Evolutionary conservation across 2,888 invertebrate genomes (phyloP).

Genomic region (Lasioglossum morio): DNA sequence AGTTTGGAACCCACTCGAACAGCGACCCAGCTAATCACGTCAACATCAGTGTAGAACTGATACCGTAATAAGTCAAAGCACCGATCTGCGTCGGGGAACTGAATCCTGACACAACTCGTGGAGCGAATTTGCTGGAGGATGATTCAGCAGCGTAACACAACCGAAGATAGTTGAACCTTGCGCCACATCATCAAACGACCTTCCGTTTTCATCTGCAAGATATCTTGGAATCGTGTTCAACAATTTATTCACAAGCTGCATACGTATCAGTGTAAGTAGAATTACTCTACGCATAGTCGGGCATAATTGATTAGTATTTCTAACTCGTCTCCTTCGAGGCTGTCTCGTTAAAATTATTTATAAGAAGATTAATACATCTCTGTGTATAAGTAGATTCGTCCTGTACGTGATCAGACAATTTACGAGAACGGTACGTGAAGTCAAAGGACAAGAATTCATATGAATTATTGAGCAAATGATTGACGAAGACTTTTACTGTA

Average conservation of each 20-base stretch:
- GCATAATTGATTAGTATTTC: background rate
- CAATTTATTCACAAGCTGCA: background rate
- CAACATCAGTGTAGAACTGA: background rate
- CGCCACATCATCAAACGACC: background rate
- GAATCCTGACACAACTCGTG: background rate
- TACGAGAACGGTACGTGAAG: background rate
- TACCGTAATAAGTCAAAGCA: conserved; percentile 20
- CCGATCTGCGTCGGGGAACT: background rate
- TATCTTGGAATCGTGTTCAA: background rate
- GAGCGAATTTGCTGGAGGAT: background rate
- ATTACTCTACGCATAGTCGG: background rate
- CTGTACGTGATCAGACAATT: background rate
- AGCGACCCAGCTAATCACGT: conserved; percentile 11
- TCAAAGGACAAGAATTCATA: background rate
- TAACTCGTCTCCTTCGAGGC: background rate
- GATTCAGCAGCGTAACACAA: background rate
- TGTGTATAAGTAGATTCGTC: background rate
- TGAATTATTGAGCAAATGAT: background rate
- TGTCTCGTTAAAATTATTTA: conserved; percentile 1
- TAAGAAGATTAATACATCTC: background rate
- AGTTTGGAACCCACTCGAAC: conserved; percentile 15
- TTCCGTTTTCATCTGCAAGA: background rate
- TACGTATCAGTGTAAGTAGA: background rate
- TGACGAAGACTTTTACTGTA: too few species aligned
- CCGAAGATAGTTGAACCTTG: background rate